Evolutionary conservation across 1,140 invertebrate genomes (phyloP).

Genomic region (Drosophila watanabei): DNA sequence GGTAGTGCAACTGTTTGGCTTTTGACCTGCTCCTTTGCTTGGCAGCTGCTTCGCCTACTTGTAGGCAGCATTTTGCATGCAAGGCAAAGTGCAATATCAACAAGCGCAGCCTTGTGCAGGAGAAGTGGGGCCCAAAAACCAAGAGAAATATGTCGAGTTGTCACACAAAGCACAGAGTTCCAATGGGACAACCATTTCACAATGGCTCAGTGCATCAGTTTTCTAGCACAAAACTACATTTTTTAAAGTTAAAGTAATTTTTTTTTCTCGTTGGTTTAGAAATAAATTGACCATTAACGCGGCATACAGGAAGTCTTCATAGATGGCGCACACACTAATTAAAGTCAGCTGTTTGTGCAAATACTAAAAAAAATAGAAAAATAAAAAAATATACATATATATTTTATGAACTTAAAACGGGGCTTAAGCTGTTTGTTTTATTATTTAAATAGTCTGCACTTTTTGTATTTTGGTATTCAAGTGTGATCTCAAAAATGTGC

Average conservation of each 20-base stretch:
- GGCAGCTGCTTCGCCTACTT: constrained; percentile 29
- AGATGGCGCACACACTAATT: no score
- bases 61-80: constrained; percentile 73
- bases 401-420: no score
- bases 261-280: background rate
- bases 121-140: constrained; percentile 24
- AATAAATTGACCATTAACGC: background rate
- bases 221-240: background rate
- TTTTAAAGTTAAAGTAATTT: background rate
- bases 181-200: constrained; percentile 47
- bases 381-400: no score
- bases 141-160: constrained; percentile 69
- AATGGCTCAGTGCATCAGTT: background rate
- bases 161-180: constrained; percentile 68
- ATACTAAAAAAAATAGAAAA: no score
- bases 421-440: no score
- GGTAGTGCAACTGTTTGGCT: constrained; percentile 78
- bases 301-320: no score
- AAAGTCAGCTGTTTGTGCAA: no score
- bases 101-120: constrained; percentile 39
- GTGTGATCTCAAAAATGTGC: no score
- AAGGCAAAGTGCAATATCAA: constrained; percentile 81
- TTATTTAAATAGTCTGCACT: no score
- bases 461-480: no score
- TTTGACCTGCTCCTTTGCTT: constrained; percentile 47